Percentiles rank a stretch among this genome's conserved stretches.
These are phyloP conservation scores for Leistus spinibarbis DNA, from an alignment of 2,888 invertebrate species.

Conservation along the genomic window DNA sequence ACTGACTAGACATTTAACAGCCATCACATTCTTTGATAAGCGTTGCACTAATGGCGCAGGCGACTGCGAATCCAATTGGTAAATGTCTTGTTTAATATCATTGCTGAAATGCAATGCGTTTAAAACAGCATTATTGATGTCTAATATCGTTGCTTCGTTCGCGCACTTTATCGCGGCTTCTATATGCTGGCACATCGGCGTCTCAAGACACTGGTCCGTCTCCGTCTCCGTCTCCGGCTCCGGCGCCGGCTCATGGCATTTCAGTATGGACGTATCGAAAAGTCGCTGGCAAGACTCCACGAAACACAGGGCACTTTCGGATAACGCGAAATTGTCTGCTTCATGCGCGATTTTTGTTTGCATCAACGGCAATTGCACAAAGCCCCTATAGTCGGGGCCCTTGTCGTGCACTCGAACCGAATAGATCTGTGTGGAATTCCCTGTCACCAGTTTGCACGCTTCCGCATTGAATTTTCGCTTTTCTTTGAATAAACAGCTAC, in stretches of 20 bases:
- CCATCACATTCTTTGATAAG: constrained; percentile 73
- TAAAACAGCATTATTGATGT: constrained; percentile 66
- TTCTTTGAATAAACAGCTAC: constrained; percentile 70
- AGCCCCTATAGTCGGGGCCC: constrained; percentile 73
- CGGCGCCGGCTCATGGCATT: constrained; percentile 59
- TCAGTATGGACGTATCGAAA: constrained; percentile 62
- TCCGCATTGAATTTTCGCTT: constrained; percentile 65
- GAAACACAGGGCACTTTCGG: constrained; percentile 60
- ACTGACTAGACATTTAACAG: constrained; percentile 70
- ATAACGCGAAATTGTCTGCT: constrained; percentile 43
- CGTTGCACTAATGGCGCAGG: constrained; percentile 70
- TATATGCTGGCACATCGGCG: constrained; percentile 64
- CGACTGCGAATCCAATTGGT: constrained; percentile 65
- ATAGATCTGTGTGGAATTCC: constrained; percentile 66
- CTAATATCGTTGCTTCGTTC: constrained; percentile 65
- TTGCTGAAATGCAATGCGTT: constrained; percentile 64
- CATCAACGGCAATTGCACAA: constrained; percentile 66
- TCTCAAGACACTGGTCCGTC: constrained; percentile 42
- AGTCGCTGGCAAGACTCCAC: constrained; percentile 64
- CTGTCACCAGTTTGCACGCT: constrained; percentile 69
- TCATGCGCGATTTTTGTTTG: constrained; percentile 51
- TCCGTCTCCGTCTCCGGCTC: constrained; percentile 41
- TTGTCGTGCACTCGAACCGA: constrained; percentile 73
- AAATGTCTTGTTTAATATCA: constrained; percentile 66
- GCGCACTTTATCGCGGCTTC: constrained; percentile 68